These are phyloP conservation scores for Coptodon rendalli DNA, from an alignment of 2,113 vertebrate genomes.

Conservation along the genomic window DNA sequence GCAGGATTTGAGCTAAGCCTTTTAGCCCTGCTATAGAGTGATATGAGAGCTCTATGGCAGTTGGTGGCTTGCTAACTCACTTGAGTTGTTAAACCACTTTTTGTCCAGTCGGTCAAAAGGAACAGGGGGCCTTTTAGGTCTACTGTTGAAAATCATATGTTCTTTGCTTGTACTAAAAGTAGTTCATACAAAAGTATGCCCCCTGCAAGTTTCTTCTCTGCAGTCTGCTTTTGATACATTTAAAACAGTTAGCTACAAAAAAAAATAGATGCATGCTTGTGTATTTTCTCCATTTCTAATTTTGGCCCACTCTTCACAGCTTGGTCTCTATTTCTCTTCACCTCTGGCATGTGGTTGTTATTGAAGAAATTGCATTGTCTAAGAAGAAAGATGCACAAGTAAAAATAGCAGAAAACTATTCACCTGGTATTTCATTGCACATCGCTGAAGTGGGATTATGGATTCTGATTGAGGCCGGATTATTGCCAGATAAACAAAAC, in stretches of 20 bases:
- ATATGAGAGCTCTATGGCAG: not conserved
- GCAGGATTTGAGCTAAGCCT: constrained; percentile 38
- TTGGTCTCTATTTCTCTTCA: not conserved
- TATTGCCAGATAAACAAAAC: constrained; percentile 33
- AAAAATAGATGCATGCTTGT: not conserved
- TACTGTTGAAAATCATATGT: not conserved
- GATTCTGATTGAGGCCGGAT: constrained; percentile 22
- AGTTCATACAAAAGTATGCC: not conserved
- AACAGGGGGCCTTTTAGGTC: not conserved
- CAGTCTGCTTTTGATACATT: not conserved
- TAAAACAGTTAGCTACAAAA: not conserved
- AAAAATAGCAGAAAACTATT: not conserved
- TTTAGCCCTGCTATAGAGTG: constrained; percentile 18
- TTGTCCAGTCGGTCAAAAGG: not conserved
- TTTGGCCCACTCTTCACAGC: not conserved
- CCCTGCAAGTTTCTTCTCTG: not conserved
- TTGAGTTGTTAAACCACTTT: constrained; percentile 6
- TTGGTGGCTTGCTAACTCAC: constrained; percentile 1
- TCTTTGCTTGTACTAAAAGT: not conserved
- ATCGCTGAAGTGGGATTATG: constrained; percentile 8
- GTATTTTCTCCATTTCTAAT: not conserved
- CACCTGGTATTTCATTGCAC: not conserved
- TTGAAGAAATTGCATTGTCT: not conserved
- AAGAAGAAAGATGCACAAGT: not conserved
- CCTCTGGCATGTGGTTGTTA: not conserved